Evolutionary conservation across 2,113 vertebrate species (phyloP).

Genomic region (Rostratula benghalensis): DNA sequence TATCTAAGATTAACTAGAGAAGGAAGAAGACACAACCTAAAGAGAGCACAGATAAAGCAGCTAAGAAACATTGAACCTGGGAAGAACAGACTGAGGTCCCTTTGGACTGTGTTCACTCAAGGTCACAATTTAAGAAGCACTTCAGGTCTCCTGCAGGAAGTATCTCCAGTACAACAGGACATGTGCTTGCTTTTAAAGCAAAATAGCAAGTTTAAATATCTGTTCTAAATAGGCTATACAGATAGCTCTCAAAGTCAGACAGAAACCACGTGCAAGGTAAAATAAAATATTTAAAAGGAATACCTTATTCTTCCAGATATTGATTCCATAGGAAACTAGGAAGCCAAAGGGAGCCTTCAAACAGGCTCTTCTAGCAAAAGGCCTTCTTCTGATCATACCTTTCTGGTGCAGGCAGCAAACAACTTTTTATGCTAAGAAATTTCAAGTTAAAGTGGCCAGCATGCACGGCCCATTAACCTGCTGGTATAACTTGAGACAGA

Average conservation of each 20-base stretch:
- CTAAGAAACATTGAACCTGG: background rate
- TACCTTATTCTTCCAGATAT: background rate
- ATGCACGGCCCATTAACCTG: background rate
- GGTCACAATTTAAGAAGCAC: background rate
- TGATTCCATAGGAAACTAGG: fast-evolving
- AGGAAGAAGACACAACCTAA: background rate
- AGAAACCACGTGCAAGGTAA: background rate
- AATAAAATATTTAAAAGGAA: background rate
- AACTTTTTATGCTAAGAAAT: background rate
- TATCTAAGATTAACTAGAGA: background rate
- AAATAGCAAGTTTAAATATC: background rate
- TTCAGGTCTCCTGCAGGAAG: background rate
- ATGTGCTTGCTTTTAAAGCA: background rate
- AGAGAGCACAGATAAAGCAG: background rate
- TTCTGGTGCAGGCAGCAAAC: background rate
- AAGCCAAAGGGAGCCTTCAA: background rate
- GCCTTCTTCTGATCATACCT: fast-evolving
- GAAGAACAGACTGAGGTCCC: background rate
- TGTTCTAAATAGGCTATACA: background rate
- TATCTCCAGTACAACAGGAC: background rate
- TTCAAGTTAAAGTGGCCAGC: background rate
- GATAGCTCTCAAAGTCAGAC: background rate
- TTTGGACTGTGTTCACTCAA: background rate
- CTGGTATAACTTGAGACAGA: background rate
- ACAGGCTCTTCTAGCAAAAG: background rate